Evolutionary conservation across 2,113 vertebrate species (phyloP), one percentile per base, ranked within the genome.

Genomic region (Lepus europaeus): DNA sequence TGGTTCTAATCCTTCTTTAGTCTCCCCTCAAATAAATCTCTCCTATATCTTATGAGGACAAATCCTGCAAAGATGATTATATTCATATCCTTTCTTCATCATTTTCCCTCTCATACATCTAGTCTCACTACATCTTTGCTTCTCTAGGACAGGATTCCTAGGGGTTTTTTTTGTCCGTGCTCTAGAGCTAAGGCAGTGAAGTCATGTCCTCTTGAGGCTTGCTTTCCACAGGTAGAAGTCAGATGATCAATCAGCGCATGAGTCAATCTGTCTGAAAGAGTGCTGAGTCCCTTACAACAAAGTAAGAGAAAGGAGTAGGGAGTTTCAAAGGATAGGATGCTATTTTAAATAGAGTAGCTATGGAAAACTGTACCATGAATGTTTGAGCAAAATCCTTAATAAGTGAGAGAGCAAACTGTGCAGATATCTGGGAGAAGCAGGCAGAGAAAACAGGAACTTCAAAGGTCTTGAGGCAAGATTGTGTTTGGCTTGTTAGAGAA

Each of bases 1-100:
- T 66, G 25, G 11, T 77, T 89, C 56, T 81, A 70, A 53, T 80
- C 9, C n/a, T 87, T 73, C 16, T 91, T 87, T 91, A 45, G 3
- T 94, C 61, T 74, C 68, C 95, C 82, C 25, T 69, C 36, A 31
- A 93, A 76, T 14, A 89, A 63, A 68, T 78, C 14, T 90, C 87
- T 84, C 56, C 25, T 5, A 45, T 90, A 87, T 27, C 51, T 49
- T 79, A 56, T 69, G 33, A 93, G 39, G 64, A 82, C 19, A 87
- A 86, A 56, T 5, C 61, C 13, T 90, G 63, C 88, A 59, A 90
- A 81, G 45, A 81, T 68, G 61, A 20, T 93, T 90, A 66, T 78
- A 56, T n/a, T 88, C 69, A 39, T n/a, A 68, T 83, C 29, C 31
- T 45, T 87, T 83, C 63, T 89, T 68, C 5, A 79, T 53, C 7